A percentile compares a stretch with the other conserved stretches of the same genome.
phyloP scores from a whole-genome alignment of 2,888 invertebrate genomes.

The Neuroscelio doddi region DNA sequence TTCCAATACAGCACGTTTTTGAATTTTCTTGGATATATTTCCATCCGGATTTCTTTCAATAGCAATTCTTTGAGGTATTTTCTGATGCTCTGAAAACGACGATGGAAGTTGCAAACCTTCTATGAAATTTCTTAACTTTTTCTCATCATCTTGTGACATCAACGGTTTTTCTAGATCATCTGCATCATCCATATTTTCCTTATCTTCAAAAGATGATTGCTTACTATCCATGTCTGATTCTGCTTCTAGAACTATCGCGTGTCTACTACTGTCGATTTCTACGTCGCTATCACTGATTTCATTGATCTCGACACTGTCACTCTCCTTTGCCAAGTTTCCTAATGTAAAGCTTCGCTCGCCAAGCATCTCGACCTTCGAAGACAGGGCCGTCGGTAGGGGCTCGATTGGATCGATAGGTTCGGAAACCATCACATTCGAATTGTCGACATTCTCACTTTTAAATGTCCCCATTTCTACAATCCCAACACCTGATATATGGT shows the following conservation, averaged over 20 bases:
- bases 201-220: constrained; percentile 14
- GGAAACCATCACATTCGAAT: constrained; percentile 54
- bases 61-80: constrained; percentile 12
- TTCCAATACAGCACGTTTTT: constrained; percentile 75
- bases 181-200: constrained; percentile 42
- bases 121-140: constrained; percentile 63
- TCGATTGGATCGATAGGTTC: constrained; percentile 60
- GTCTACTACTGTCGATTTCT: constrained; percentile 53
- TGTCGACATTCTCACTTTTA: no score
- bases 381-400: constrained; percentile 50
- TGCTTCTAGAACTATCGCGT: constrained; percentile 77
- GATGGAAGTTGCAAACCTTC: constrained; percentile 61
- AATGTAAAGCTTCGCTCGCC: constrained; percentile 46
- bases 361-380: constrained; percentile 50
- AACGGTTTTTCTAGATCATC: constrained; percentile 36
- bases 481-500: constrained; percentile 64
- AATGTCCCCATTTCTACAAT: constrained; percentile 58
- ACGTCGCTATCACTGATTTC: constrained; percentile 65
- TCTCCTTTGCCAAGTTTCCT: constrained; percentile 25
- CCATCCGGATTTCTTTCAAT: constrained; percentile 21
- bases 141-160: constrained; percentile 63
- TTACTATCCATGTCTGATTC: constrained; percentile 78
- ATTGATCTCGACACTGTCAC: constrained; percentile 60
- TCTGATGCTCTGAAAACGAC: constrained; percentile 30
- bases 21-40: constrained; percentile 71